A percentile compares a stretch with the other conserved stretches of the same genome.
phyloP scores from a whole-genome alignment of 37 sponge, comb jelly and placozoan genomes.

The Mnemiopsis leidyi region DNA sequence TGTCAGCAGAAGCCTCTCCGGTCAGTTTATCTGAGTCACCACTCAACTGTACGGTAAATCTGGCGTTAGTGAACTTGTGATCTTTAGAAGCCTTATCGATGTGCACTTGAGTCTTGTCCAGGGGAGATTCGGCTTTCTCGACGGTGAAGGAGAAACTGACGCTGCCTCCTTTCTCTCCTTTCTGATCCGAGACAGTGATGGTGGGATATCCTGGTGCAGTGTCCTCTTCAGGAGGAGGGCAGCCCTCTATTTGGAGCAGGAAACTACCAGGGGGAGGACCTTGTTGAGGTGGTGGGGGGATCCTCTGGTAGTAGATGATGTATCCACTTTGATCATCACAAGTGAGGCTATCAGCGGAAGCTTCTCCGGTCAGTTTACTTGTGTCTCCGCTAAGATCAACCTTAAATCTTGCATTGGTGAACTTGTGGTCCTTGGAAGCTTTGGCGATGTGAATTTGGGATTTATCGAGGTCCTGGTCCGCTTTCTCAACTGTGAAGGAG shows the following conservation, averaged over 20 bases:
- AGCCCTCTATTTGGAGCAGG: slow-evolving; percentile 10
- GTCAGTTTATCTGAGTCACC: slow-evolving; percentile 10
- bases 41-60: slow-evolving; percentile 9
- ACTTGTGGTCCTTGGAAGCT: slow-evolving; percentile 47
- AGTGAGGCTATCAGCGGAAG: background rate
- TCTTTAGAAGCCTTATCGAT: slow-evolving; percentile 39
- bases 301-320: slow-evolving; percentile 37
- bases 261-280: slow-evolving; percentile 37
- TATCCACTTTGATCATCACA: slow-evolving; percentile 51
- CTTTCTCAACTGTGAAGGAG: slow-evolving; percentile 7
- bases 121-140: background rate
- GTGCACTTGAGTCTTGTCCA: background rate
- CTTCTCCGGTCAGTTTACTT: background rate
- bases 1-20: background rate
- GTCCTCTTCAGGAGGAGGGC: background rate
- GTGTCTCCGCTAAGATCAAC: background rate
- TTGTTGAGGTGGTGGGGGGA: slow-evolving; percentile 1
- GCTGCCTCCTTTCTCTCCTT: slow-evolving; percentile 56
- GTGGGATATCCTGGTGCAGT: background rate
- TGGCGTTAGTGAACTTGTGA: slow-evolving; percentile 48
- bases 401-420: background rate
- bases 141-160: slow-evolving; percentile 44
- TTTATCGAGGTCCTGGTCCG: background rate
- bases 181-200: slow-evolving; percentile 42
- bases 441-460: background rate